Percentiles rank a stretch among this genome's conserved stretches.
These are phyloP conservation scores for Aelia acuminata DNA, from an alignment of 2,888 invertebrate genomes.

Conservation along the genomic window DNA sequence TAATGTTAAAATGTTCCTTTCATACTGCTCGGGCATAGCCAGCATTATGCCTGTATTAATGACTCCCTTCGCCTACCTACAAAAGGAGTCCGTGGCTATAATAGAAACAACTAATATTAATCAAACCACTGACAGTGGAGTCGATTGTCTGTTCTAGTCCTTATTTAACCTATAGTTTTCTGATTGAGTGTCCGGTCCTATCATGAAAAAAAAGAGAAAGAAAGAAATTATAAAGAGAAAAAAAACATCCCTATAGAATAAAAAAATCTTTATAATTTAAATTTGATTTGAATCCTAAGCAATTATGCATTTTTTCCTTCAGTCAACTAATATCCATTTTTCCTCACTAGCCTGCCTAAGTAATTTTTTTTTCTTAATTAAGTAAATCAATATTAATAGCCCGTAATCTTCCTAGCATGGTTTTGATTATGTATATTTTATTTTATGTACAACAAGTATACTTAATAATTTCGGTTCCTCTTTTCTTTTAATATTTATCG, in stretches of 20 bases:
- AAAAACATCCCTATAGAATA: not conserved
- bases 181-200: not conserved
- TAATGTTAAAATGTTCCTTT: slow-evolving; percentile 58
- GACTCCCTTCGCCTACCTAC: not conserved
- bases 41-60: slow-evolving; percentile 52
- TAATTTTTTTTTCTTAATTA: too few species aligned
- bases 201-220: not conserved
- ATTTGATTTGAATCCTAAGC: too few species aligned
- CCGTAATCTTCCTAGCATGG: too few species aligned
- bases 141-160: not conserved
- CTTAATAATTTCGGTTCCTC: too few species aligned
- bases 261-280: not conserved
- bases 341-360: too few species aligned
- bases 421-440: too few species aligned
- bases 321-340: too few species aligned
- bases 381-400: too few species aligned
- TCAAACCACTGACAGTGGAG: slow-evolving; percentile 50
- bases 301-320: too few species aligned
- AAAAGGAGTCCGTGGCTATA: slow-evolving; percentile 32
- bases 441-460: too few species aligned
- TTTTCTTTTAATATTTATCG: too few species aligned
- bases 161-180: slow-evolving; percentile 14
- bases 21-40: not conserved
- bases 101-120: slow-evolving; percentile 59
- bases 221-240: not conserved